Conservation (phyloP, 2,113 vertebrate genomes). For the Monopterus albus region DNA sequence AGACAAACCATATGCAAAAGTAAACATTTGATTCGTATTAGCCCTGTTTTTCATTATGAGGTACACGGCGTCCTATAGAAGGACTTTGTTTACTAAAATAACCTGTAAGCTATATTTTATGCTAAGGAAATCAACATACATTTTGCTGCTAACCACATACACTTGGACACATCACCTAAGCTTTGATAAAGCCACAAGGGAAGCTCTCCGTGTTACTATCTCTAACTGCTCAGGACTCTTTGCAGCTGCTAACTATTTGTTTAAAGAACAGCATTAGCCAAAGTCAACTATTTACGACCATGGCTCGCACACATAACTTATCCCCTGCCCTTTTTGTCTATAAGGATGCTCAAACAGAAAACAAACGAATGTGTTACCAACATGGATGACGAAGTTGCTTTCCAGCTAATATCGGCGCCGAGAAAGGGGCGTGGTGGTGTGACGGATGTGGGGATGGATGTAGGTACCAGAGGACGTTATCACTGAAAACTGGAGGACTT, state of each 20-base stretch:
- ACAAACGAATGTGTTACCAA: not conserved
- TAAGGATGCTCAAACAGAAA: too few relatives aligned
- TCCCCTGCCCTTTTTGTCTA: too few relatives aligned
- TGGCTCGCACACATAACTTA: too few relatives aligned
- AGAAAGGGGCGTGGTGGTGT: slow-evolving; percentile 33
- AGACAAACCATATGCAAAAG: not conserved
- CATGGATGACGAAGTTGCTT: not conserved
- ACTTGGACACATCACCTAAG: too few relatives aligned
- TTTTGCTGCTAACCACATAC: not conserved
- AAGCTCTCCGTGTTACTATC: not conserved
- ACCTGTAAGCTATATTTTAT: not conserved
- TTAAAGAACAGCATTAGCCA: not conserved
- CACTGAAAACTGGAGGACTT: not conserved
- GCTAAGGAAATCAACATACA: not conserved
- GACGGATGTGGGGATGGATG: not conserved
- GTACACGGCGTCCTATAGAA: not conserved
- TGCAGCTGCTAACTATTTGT: not conserved
- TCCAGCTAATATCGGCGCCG: slow-evolving; percentile 1
- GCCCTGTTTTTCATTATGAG: fast-evolving
- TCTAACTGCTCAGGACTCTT: not conserved
- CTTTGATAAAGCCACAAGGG: not conserved
- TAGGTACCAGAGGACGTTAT: slow-evolving; percentile 23
- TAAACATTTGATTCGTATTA: not conserved
- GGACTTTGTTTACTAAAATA: fast-evolving
- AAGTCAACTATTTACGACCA: not conserved